phyloP scores from a whole-genome alignment of 2,113 vertebrate species.

The Bujurquina vittata region DNA sequence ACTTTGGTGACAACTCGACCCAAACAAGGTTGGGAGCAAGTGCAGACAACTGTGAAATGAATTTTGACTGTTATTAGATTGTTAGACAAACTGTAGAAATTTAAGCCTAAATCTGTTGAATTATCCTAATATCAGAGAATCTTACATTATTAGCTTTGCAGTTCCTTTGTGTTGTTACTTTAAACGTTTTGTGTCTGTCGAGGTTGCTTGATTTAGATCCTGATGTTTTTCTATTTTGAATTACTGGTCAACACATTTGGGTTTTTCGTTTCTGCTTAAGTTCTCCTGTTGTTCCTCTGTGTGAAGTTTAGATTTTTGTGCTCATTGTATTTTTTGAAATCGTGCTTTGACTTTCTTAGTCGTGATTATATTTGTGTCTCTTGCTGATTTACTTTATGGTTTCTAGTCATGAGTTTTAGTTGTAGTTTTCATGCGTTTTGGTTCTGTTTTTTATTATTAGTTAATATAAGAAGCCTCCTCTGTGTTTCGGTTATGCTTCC shows the following conservation, averaged over 20 bases:
- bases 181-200: background rate
- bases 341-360: background rate
- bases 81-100: background rate
- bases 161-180: background rate
- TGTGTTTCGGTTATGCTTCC: background rate
- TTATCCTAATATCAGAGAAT: background rate
- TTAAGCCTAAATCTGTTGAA: background rate
- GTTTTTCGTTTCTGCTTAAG: background rate
- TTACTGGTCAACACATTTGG: background rate
- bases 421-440: background rate
- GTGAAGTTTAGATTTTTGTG: background rate
- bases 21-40: background rate
- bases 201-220: background rate
- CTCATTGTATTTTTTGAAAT: background rate
- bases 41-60: background rate
- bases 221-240: background rate
- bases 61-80: background rate
- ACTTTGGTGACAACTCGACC: background rate
- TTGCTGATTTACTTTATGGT: background rate
- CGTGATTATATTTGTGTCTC: background rate
- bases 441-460: too few relatives aligned
- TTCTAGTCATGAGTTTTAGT: background rate
- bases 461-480: too few relatives aligned
- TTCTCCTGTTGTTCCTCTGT: background rate
- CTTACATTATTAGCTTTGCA: background rate